Percentiles rank a stretch among this genome's conserved stretches.
Evolutionary conservation across 2,113 vertebrate genomes (phyloP).

Genomic region (Hyaena hyaena): DNA sequence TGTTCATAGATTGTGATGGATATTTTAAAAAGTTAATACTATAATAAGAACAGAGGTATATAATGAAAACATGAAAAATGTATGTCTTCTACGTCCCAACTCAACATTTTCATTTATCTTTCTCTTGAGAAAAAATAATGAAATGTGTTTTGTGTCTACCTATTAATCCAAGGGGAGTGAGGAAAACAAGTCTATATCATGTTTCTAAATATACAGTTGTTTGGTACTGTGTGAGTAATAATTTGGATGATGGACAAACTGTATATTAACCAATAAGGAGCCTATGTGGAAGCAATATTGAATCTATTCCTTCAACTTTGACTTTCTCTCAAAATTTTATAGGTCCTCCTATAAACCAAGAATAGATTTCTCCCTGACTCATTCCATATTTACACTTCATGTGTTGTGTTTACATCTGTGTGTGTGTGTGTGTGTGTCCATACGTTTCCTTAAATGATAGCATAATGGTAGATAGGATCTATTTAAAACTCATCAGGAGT

Average conservation of each 20-base stretch:
- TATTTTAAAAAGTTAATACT: neutral
- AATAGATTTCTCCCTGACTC: neutral
- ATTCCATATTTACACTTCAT: neutral
- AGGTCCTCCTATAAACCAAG: neutral
- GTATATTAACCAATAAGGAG: neutral
- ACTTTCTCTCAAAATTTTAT: neutral
- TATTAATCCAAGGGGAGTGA: neutral
- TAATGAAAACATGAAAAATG: slow-evolving; percentile 5
- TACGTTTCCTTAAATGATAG: neutral
- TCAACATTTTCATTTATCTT: neutral
- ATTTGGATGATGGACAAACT: neutral
- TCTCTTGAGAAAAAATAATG: neutral
- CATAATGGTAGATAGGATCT: neutral
- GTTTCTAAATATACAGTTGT: neutral
- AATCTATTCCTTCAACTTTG: neutral
- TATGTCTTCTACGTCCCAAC: neutral
- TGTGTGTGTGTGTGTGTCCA: neutral
- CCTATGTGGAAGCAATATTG: neutral
- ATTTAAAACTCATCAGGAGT: neutral
- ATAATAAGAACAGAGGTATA: neutral
- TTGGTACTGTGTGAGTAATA: neutral
- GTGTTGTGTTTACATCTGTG: neutral
- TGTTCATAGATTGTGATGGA: neutral
- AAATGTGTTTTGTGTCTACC: neutral
- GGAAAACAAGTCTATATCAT: neutral